Evolutionary conservation across 1,140 invertebrate species (phyloP), one percentile per base, ranked within the genome.

Genomic region (Bradynema listronoti): DNA sequence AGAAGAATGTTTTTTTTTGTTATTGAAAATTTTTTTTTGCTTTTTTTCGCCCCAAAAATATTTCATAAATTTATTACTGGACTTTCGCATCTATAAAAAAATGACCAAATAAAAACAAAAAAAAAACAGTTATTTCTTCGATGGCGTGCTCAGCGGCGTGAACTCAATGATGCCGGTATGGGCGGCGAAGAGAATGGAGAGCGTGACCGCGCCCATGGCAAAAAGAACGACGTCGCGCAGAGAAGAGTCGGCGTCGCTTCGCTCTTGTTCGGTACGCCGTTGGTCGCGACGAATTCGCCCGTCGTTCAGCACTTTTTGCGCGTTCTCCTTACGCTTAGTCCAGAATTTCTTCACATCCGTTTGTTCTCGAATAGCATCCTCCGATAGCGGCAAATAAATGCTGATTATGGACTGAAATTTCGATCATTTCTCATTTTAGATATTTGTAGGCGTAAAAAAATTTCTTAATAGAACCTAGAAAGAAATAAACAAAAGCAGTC

Each of bases 101-200:
- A n/a, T n/a, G n/a, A n/a, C n/a, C n/a, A n/a, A n/a, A n/a, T n/a
- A n/a, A n/a, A n/a, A n/a, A n/a, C n/a, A n/a, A n/a, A n/a, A n/a
- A n/a, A n/a, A n/a, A n/a, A n/a, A n/a, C n/a, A n/a, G n/a, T n/a
- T n/a, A n/a, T n/a, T n/a, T n/a, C n/a, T n/a, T n/a, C n/a, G n/a
- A n/a, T n/a, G n/a, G n/a, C n/a, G n/a, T n/a, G n/a, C n/a, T n/a
- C n/a, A n/a, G n/a, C n/a, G n/a, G n/a, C n/a, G n/a, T 43, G 9
- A 72, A 60, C 46, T 59, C 46, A 46, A 75, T 63, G 14, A 76
- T 64, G 30, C 74, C 74, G 4, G 64, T 58, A 41, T 76, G 74
- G 16, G 78, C 46, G 9, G 73, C 72, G 45, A 78, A 78, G 2
- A 71, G 22, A 2, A 76, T 14, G 4, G 69, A 74, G 4, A 74